phyloP scores from a whole-genome alignment of 2,797 vertebrate genomes.

The Lithobates sylvaticus region DNA sequence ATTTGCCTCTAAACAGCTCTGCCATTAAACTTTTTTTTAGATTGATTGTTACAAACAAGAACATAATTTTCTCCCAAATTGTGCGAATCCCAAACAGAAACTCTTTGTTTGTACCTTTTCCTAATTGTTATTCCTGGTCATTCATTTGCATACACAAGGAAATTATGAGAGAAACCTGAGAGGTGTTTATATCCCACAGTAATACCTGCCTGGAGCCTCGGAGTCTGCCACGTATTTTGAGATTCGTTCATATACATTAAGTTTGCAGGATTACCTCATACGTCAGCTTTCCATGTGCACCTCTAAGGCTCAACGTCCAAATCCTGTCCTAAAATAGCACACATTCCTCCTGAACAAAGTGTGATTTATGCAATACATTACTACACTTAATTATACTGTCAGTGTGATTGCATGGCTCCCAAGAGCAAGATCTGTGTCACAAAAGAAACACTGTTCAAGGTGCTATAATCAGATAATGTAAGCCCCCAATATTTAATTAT shows the following conservation, averaged over 20 bases:
- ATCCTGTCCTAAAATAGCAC: constrained; percentile 45
- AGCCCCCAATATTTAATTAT: constrained; percentile 27
- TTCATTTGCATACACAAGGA: constrained; percentile 51
- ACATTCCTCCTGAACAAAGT: constrained; percentile 47
- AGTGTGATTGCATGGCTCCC: constrained; percentile 36
- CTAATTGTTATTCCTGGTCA: constrained; percentile 34
- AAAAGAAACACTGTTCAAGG: constrained; percentile 47
- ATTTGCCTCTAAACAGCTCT: too few relatives aligned
- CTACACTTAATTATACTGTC: constrained; percentile 52
- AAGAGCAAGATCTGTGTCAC: constrained; percentile 29
- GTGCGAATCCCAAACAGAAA: constrained; percentile 22
- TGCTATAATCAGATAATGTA: constrained; percentile 50
- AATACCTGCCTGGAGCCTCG: constrained; percentile 56
- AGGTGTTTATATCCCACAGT: constrained; percentile 38
- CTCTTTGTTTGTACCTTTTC: constrained; percentile 5
- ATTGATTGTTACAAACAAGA: too few relatives aligned
- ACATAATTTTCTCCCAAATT: not conserved
- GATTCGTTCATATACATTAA: constrained; percentile 39
- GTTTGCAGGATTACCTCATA: constrained; percentile 53
- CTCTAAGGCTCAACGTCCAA: constrained; percentile 39
- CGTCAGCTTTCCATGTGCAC: constrained; percentile 51
- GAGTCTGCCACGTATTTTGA: constrained; percentile 57
- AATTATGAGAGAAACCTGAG: constrained; percentile 44
- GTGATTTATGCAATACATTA: constrained; percentile 53
- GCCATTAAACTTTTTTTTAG: too few relatives aligned